Percentiles rank a stretch among this genome's conserved stretches.
Evolutionary conservation across 1,140 invertebrate species (phyloP).

Genomic region (Drosophila micromelanica): DNA sequence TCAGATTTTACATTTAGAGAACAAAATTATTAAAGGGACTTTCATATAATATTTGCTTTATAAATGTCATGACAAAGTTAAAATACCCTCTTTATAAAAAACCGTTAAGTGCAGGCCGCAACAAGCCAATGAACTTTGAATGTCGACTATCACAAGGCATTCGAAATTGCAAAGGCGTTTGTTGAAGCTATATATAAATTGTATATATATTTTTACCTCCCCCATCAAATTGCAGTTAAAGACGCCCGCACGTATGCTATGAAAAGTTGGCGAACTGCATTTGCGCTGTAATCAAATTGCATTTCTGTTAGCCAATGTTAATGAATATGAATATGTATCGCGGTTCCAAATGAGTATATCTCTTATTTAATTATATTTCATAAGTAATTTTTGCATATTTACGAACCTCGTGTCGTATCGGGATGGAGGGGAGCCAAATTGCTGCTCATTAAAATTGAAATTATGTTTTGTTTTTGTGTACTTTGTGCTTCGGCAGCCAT

Average conservation of each 20-base stretch:
- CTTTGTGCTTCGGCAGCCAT: conserved; percentile 58
- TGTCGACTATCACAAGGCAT: conserved; percentile 29
- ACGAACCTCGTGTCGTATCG: conserved; percentile 7
- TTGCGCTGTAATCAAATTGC: conserved; percentile 40
- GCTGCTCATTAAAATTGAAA: conserved; percentile 76
- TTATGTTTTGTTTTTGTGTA: conserved; percentile 68
- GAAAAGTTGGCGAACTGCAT: conserved; percentile 30
- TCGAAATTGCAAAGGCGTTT: conserved; percentile 30
- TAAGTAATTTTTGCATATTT: conserved; percentile 46
- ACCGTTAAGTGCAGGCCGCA: conserved; percentile 7
- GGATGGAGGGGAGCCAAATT: neutral
- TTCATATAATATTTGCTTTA: too few relatives aligned
- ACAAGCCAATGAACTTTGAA: conserved; percentile 52
- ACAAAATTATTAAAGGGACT: too few relatives aligned
- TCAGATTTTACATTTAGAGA: too few relatives aligned
- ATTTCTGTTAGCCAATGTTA: conserved; percentile 37
- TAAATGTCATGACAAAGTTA: neutral
- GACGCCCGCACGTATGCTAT: conserved; percentile 38
- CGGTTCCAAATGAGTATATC: neutral
- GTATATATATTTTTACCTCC: conserved; percentile 4
- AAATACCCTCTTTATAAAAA: neutral
- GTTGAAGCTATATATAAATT: neutral
- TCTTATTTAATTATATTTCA: neutral
- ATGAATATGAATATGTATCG: conserved; percentile 22
- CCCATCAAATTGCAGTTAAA: conserved; percentile 34